Evolutionary conservation across 2,113 vertebrate genomes (phyloP), one percentile per base, ranked within the genome.

Genomic region (Macquaria ambigua): DNA sequence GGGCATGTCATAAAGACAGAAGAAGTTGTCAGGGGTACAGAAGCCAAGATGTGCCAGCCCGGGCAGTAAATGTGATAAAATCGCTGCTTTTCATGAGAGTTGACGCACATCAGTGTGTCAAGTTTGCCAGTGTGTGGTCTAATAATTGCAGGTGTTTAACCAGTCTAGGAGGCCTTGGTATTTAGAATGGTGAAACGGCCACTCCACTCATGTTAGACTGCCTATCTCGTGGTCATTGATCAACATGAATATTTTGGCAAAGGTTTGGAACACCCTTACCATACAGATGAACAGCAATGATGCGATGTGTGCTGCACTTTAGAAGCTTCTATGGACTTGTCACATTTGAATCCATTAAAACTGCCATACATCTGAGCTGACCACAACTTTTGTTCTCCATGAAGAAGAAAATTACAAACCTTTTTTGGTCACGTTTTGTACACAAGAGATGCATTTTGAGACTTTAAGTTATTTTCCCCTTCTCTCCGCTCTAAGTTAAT

Each of bases 401-500:
- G 43, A 77, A 31, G 50, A 74, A 34, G 37, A 23, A 70, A 69
- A 68, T 68, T 16, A 50, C 28, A 68, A 50, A 39, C 28, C 5
- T 39, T 62, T 48, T 25, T 8, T 3, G 34, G 80, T 12, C 31
- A 18, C 3, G 2, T 8, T 71, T 48, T 20, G 6, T 41, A 20
- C 37, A 58, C 23, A 31, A 37, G 53, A 52, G 31, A 74, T 9
- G 62, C 46, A 53, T 64, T 77, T 43, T 52, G 23, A 62, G n/a
- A 34, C 34, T 34, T 84, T 18, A 28, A 81, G 39, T 46, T 41
- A 37, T 73, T 68, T 53, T 41, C 55, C 21, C 15, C 5, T 63
- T 63, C 63, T 67, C 20, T 64, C 18, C 39, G 25, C 48, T 67
- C 39, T 23, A 63, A 37, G 34, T 63, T 72, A 63, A 74, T 89